Percentiles rank a stretch among this genome's conserved stretches.
phyloP scores from a whole-genome alignment of 1,140 invertebrate species.

The Saccostrea glomerata region DNA sequence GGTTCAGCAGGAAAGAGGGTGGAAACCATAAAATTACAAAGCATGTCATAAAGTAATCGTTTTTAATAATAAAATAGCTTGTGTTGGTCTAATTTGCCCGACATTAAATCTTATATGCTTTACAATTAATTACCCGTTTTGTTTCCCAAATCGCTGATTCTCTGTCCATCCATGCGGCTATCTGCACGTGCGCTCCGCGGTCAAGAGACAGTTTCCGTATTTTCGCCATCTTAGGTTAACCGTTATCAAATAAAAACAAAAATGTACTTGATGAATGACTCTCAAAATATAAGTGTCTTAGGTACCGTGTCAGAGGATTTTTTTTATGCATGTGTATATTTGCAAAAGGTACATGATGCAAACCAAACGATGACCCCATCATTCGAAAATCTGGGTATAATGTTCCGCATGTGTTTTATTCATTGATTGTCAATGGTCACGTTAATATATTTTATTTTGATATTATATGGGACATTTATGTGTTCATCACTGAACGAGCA shows the following conservation, averaged over 20 bases:
- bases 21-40: neutral
- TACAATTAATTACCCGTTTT: constrained; percentile 2
- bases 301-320: neutral
- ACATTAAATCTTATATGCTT: constrained; percentile 22
- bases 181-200: neutral
- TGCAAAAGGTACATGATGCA: neutral
- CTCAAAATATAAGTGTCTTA: neutral
- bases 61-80: neutral
- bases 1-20: neutral
- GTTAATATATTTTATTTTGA: neutral
- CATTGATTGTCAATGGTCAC: neutral
- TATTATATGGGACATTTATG: neutral
- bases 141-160: neutral
- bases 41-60: neutral
- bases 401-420: neutral
- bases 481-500: neutral
- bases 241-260: neutral
- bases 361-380: neutral
- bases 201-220: neutral
- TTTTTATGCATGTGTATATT: neutral
- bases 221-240: neutral
- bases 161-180: neutral
- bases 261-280: neutral
- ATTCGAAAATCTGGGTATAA: neutral
- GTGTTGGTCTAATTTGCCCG: neutral